A percentile compares a stretch with the other conserved stretches of the same genome.
Evolutionary conservation across 2,797 vertebrate genomes (phyloP).

Genomic region (Lepilemur ruficaudatus): DNA sequence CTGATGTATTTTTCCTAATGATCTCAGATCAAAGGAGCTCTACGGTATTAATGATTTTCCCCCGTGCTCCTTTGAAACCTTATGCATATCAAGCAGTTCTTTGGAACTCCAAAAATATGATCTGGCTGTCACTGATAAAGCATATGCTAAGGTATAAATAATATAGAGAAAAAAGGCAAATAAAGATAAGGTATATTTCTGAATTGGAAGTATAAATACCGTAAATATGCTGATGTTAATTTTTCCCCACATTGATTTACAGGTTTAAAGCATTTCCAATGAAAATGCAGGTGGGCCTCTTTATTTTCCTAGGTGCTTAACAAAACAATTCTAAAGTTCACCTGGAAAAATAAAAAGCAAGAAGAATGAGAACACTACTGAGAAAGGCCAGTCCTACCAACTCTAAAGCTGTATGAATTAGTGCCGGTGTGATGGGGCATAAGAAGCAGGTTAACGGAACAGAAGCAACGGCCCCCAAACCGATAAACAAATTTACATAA

Average conservation of each 20-base stretch:
- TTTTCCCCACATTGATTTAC: not conserved
- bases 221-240: not conserved
- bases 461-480: not conserved
- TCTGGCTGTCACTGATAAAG: not conserved
- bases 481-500: fast-evolving
- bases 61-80: not conserved
- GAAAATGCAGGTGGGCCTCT: not conserved
- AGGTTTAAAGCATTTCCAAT: not conserved
- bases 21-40: constrained; percentile 53
- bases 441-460: not conserved
- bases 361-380: not conserved
- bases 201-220: not conserved
- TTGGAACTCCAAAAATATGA: not conserved
- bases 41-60: not conserved
- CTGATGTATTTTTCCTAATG: constrained; percentile 63
- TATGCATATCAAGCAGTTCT: constrained; percentile 26
- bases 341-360: not conserved
- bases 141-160: not conserved
- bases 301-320: not conserved
- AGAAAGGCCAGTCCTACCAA: not conserved
- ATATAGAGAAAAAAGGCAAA: not conserved
- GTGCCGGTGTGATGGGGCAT: fast-evolving
- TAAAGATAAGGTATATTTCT: not conserved
- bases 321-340: not conserved
- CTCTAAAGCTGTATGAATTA: not conserved